Base-by-base conservation (phyloP, 1,140 invertebrate species). In the Diuraphis noxia region DNA sequence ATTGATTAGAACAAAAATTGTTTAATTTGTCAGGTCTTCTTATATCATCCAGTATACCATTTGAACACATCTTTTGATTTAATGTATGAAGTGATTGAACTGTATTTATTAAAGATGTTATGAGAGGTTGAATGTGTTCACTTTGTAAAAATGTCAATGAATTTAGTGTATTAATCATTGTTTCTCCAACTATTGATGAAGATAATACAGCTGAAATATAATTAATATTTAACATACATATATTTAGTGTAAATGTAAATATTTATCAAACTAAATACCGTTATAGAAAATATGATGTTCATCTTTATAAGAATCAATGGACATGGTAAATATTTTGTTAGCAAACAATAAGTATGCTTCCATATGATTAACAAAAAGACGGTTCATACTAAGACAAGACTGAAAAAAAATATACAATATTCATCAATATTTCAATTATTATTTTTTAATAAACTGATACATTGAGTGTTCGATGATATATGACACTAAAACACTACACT, bases 61-160 rank as follows among this genome's bases (percentile, higher is more conserved):
- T 79, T 25, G 13, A 52, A 30, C 77, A 91, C 89, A 91, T 91
- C 52, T 91, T 91, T 91, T 79, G 72, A 17, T 91, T 91, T 81
- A 91, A 82, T 49, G 41, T 49, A 91, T 91, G 89, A 30, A 91
- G 77, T 21, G 89, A 91, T 82, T 91, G 77, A 38, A 91, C 77
- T 81, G 89, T 91, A 91, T 91, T 91, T 81, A 81, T 82, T 91
- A 91, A 91, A 41, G 89, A 49, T 49, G 89, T 81, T 49, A 91
- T n/a, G 9, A 82, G 13, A 81, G 89, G 34, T 82, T 82, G 89
- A 91, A 82, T 81, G n/a, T 52, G 77, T 49, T 81, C 72, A 82
- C 89, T 82, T 91, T 82, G 77, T n/a, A 82, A 81, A 82, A 91
- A 91, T 81, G 77, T 82, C 2, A 91, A 81, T 30, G 89, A 91